Base-by-base conservation (phyloP, 2,888 invertebrate species). In the Choristoneura rosaceana region DNA sequence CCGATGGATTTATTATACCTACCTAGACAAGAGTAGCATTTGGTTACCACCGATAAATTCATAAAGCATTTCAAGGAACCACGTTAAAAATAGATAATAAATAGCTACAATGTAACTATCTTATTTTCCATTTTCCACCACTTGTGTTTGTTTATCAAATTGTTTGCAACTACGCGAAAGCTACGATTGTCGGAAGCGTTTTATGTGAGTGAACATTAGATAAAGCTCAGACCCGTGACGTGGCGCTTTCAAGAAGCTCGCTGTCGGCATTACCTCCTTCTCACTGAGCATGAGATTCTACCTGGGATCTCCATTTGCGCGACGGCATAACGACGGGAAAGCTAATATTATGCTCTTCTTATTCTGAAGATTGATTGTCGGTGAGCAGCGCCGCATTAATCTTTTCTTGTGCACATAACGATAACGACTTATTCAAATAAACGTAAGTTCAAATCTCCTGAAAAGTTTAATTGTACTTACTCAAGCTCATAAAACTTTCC, bases 251-350 rank as follows among this genome's bases (percentile, higher is more conserved):
- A 47, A 62, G 52, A 71, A 68, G 55, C 71, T 71, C 55, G 45
- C 58, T 25, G 34, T 34, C 59, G 59, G 59, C 68, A 59, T 73
- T 69, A 73, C 59, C 71, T 66, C 60, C 70, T 66, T 52, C 60
- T 73, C 68, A 69, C 68, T 69, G 64, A 73, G 73, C 73, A 73
- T 66, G 52, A 34, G 73, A 73, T 50, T 69, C 52, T 73, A 69
- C 68, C 68, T 64, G 73, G 59, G 68, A 73, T 69, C 73, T 69
- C 68, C 68, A 69, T 73, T 73, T 73, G 63, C 63, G 61, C 58
- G 68, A 41, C 45, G 64, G 68, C 59, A 59, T 60, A 59, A 67
- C 52, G 63, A 64, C 59, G 73, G 73, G 38, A 71, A 71, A 71
- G 61, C 68, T 71, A 67, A 71, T 68, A 71, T 67, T 71, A 67